Conservation (phyloP, 92 coral and sea anemone genomes). For the Blastomussa wellsi region DNA sequence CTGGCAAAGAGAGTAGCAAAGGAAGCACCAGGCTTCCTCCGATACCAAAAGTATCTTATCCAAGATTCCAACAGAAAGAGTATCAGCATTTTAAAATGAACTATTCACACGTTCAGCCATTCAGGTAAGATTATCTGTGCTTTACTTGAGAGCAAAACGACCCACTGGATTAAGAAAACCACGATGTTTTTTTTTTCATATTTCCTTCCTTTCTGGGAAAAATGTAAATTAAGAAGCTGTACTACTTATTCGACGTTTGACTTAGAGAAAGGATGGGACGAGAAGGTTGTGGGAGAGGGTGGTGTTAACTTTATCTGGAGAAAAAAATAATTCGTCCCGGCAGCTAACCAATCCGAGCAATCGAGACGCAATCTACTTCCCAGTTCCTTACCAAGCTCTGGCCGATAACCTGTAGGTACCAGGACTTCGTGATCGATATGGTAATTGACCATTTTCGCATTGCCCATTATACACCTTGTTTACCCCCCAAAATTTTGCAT, state of each 20-base stretch:
- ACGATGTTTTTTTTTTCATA: no score
- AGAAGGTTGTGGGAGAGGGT: no score
- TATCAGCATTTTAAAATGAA: constrained; percentile 85
- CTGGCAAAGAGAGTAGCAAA: constrained; percentile 59
- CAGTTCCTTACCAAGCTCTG: not conserved
- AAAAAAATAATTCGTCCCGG: no score
- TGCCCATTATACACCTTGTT: no score
- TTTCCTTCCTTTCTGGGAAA: no score
- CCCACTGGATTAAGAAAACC: not conserved
- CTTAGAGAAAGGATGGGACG: no score
- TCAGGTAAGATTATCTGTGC: constrained; percentile 55
- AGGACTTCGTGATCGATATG: not conserved
- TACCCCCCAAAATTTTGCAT: no score
- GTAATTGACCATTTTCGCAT: no score
- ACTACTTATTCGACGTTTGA: no score
- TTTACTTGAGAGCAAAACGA: not conserved
- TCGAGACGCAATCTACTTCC: not conserved
- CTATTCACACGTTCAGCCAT: constrained; percentile 82
- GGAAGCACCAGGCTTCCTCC: constrained; percentile 89
- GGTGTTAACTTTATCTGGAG: no score
- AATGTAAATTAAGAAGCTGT: no score
- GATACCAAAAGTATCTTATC: constrained; percentile 79
- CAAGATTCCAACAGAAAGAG: constrained; percentile 59
- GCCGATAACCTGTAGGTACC: not conserved
- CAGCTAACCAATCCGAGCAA: no score